These are phyloP conservation scores for Myotis planiceps DNA, from an alignment of 2,797 vertebrate species.

Conservation along the genomic window DNA sequence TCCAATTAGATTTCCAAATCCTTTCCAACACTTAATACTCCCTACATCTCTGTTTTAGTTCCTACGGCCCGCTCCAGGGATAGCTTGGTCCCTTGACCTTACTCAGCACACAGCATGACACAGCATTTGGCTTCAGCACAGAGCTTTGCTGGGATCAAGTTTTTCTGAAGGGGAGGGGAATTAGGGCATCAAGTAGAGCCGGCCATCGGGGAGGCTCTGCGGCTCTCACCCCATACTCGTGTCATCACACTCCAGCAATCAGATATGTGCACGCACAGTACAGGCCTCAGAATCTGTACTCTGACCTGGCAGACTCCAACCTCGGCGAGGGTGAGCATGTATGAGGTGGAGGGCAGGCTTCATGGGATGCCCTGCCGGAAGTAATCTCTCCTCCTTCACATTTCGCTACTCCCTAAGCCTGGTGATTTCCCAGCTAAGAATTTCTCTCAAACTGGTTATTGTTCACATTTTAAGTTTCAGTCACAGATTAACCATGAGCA, in stretches of 20 bases:
- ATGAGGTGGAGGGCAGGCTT: not conserved
- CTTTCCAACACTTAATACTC: not conserved
- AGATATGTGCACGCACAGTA: rapidly evolving
- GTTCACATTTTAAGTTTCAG: not conserved
- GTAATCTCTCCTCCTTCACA: not conserved
- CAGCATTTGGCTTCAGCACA: not conserved
- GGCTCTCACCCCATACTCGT: not conserved
- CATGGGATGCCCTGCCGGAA: not conserved
- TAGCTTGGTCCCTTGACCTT: not conserved
- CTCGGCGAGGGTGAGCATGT: not conserved
- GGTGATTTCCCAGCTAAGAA: not conserved
- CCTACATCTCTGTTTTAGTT: not conserved
- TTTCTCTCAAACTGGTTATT: not conserved
- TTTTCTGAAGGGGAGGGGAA: not conserved
- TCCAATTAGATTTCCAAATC: not conserved
- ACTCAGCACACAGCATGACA: not conserved
- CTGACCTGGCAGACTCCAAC: not conserved
- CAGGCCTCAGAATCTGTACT: not conserved
- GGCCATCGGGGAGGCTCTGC: not conserved
- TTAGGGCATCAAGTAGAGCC: not conserved
- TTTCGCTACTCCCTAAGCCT: not conserved
- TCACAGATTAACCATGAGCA: not conserved
- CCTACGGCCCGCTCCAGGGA: not conserved
- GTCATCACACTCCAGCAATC: not conserved
- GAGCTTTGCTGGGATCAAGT: not conserved